Conservation (phyloP, 2,888 invertebrate species). For the Leptarthrus brevirostris region DNA sequence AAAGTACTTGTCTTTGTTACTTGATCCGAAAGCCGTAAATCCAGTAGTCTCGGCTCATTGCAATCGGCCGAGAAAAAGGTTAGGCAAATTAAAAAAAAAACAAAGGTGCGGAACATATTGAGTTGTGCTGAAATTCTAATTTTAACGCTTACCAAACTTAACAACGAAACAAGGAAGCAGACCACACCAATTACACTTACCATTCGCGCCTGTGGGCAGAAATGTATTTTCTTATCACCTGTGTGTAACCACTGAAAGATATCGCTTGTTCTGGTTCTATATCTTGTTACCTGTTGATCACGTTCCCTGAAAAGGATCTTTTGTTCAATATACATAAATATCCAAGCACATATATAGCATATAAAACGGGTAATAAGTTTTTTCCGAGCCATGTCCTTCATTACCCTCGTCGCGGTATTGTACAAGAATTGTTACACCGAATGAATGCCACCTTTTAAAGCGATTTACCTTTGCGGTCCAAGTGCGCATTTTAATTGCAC, state of each 20-base stretch:
- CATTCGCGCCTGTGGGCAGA: background rate
- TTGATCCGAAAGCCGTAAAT: no score
- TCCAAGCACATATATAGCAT: background rate
- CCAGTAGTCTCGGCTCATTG: no score
- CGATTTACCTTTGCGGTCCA: slow-evolving; percentile 12
- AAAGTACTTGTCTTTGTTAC: no score
- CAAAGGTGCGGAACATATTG: background rate
- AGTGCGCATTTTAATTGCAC: slow-evolving; percentile 38
- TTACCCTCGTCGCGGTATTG: background rate
- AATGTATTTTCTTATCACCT: background rate
- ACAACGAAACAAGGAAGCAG: slow-evolving; percentile 11
- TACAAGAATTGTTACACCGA: slow-evolving; percentile 3
- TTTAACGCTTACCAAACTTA: background rate
- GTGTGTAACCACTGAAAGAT: background rate
- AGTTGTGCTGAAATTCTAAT: slow-evolving; percentile 5
- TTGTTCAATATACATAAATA: background rate
- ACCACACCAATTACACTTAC: slow-evolving; percentile 5
- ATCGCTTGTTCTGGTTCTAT: background rate
- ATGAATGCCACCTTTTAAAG: slow-evolving; percentile 36
- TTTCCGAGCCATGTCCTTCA: background rate
- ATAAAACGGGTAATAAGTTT: background rate
- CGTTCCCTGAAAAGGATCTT: slow-evolving; percentile 26
- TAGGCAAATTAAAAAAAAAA: no score
- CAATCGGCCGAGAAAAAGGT: no score
- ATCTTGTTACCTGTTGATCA: slow-evolving; percentile 11